Percentiles rank a stretch among this genome's conserved stretches.
Evolutionary conservation across 2,113 vertebrate species (phyloP).

Genomic region (Chionomys nivalis): DNA sequence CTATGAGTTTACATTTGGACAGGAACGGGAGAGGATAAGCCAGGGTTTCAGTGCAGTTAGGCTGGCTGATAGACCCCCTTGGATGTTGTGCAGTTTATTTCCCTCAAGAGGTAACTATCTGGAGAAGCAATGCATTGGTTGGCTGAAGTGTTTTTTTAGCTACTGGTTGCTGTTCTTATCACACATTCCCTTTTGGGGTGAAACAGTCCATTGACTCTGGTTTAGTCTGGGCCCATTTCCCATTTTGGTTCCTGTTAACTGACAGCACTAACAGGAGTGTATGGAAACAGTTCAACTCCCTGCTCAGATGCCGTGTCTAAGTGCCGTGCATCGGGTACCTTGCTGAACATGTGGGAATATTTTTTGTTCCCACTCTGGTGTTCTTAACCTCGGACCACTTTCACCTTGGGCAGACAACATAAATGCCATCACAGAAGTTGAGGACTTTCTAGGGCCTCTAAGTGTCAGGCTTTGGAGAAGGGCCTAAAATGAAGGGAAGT

Average conservation of each 20-base stretch:
- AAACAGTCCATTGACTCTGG: constrained; percentile 72
- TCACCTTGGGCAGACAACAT: not conserved
- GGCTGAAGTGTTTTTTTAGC: constrained; percentile 40
- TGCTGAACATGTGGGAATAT: not conserved
- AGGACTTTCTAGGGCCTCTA: not conserved
- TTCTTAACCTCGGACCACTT: not conserved
- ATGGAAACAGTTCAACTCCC: not conserved
- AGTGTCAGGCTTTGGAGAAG: not conserved
- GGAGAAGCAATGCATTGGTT: not conserved
- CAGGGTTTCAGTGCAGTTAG: not conserved
- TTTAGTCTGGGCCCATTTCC: constrained; percentile 58
- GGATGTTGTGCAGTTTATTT: not conserved
- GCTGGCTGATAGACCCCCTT: not conserved
- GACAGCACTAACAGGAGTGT: not conserved
- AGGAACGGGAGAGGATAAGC: not conserved
- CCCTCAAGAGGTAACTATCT: not conserved
- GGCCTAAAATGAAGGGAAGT: not conserved
- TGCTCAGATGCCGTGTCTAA: not conserved
- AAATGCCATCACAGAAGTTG: not conserved
- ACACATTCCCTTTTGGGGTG: constrained; percentile 51
- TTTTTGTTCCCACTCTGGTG: not conserved
- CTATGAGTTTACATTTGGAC: not conserved
- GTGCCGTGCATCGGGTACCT: not conserved
- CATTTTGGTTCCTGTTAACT: constrained; percentile 53
- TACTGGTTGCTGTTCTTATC: constrained; percentile 61